A percentile compares a stretch with the other conserved stretches of the same genome.
Evolutionary conservation across 2,113 vertebrate genomes (phyloP).

Genomic region (Hystrix brachyura): DNA sequence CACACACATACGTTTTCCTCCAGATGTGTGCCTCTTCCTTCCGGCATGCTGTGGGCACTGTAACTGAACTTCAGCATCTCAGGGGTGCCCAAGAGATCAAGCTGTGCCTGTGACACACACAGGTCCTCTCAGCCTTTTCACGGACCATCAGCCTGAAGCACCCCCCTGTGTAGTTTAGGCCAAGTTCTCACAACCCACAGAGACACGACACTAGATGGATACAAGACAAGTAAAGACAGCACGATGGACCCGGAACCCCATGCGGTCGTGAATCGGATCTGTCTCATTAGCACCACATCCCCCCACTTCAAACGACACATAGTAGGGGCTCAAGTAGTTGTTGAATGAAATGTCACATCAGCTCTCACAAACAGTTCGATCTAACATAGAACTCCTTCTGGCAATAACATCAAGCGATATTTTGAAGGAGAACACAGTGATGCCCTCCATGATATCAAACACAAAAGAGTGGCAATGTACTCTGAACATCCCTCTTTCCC

Average conservation of each 20-base stretch:
- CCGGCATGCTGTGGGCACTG: not conserved
- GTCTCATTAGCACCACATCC: not conserved
- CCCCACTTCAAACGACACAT: not conserved
- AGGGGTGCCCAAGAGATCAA: not conserved
- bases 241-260: not conserved
- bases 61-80: not conserved
- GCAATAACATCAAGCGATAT: not conserved
- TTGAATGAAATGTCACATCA: conserved; percentile 31
- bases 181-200: not conserved
- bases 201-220: not conserved
- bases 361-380: not conserved
- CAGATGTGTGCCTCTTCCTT: not conserved
- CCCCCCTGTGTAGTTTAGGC: not conserved
- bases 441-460: conserved; percentile 4
- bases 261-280: not conserved
- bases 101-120: not conserved
- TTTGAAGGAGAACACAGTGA: conserved; percentile 38
- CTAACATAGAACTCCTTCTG: not conserved
- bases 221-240: not conserved
- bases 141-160: not conserved
- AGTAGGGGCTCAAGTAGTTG: not conserved
- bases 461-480: conserved; percentile 28
- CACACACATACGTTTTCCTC: not conserved
- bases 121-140: not conserved
- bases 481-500: conserved; percentile 36